Percentiles rank a stretch among this genome's conserved stretches.
phyloP scores from a whole-genome alignment of 2,888 invertebrate species.

The Odontomyia ornata region DNA sequence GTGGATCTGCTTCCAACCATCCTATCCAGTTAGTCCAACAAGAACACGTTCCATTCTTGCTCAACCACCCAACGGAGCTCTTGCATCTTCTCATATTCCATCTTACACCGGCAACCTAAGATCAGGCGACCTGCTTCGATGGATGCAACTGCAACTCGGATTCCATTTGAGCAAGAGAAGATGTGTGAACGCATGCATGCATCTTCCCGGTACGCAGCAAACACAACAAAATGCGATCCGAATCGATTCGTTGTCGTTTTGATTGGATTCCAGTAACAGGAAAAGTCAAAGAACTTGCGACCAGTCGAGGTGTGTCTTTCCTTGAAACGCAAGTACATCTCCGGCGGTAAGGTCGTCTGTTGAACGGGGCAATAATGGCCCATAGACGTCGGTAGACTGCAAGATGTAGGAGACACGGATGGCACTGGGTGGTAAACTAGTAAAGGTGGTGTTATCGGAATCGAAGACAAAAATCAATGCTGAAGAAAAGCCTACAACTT shows the following conservation, averaged over 20 bases:
- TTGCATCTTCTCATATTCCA: neutral
- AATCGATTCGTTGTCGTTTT: neutral
- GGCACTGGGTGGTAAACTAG: neutral
- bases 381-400: neutral
- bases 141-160: slow-evolving; percentile 1
- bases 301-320: slow-evolving; percentile 32
- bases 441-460: neutral
- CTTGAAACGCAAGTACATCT: slow-evolving; percentile 42
- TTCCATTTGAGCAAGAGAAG: neutral
- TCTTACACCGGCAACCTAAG: neutral
- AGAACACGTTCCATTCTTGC: too few relatives aligned
- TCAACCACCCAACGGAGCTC: too few relatives aligned
- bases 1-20: too few relatives aligned
- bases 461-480: neutral
- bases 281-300: slow-evolving; percentile 42
- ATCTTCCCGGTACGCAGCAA: too few relatives aligned
- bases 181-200: neutral
- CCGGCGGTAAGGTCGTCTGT: slow-evolving; percentile 42
- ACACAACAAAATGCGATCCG: neutral
- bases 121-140: neutral
- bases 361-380: slow-evolving; percentile 29
- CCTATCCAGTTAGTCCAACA: too few relatives aligned
- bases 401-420: neutral
- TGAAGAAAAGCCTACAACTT: slow-evolving; percentile 16
- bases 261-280: slow-evolving; percentile 22